These are phyloP conservation scores for Catamblyrhynchus diadema DNA, from an alignment of 2,797 vertebrate species.

Conservation along the genomic window DNA sequence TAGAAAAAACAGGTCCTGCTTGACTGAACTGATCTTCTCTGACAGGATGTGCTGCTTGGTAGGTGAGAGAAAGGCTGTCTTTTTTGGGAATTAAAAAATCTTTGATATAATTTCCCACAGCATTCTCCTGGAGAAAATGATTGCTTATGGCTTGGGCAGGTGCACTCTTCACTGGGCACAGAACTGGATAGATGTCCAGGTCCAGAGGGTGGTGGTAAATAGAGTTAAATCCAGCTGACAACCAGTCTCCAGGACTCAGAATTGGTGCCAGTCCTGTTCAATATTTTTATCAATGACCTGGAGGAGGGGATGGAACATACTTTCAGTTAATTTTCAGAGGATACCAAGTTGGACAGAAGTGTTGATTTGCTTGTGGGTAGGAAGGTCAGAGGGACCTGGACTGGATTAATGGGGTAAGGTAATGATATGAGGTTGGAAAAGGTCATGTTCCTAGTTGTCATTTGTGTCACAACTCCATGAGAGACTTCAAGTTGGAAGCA, in stretches of 20 bases:
- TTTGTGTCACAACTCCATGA: neutral
- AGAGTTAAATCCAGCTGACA: neutral
- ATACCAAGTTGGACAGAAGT: neutral
- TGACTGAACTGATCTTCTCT: neutral
- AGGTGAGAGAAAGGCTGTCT: neutral
- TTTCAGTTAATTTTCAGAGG: neutral
- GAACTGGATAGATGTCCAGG: accelerated
- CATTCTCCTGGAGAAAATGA: neutral
- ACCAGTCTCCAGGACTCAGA: neutral
- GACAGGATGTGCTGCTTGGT: accelerated
- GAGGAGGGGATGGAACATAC: neutral
- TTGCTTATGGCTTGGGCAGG: neutral
- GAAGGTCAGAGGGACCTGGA: neutral
- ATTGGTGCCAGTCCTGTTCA: neutral
- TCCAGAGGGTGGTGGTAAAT: neutral
- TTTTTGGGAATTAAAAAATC: neutral
- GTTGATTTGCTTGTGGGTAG: neutral
- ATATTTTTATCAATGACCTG: neutral
- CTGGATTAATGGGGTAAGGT: neutral
- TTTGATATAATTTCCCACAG: neutral
- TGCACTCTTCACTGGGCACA: no score
- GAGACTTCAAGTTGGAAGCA: neutral
- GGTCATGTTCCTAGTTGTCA: neutral
- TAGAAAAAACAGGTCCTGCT: neutral
- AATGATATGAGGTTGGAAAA: neutral